phyloP scores from a whole-genome alignment of 2,797 vertebrate species.

The Chelidonichthys spinosus region DNA sequence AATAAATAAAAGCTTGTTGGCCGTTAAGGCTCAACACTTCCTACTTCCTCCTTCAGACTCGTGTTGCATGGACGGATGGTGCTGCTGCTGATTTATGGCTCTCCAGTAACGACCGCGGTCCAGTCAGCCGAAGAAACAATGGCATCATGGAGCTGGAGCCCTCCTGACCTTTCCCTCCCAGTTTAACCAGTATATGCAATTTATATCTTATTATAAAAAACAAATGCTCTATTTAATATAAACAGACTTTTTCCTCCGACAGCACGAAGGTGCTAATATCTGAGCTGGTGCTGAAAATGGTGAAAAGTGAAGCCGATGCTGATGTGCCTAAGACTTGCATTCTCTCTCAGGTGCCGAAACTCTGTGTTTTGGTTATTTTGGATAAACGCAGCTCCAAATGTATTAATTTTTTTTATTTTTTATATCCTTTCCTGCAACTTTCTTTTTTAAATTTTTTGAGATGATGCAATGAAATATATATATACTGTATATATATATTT shows the following conservation, averaged over 20 bases:
- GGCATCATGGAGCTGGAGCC: not conserved
- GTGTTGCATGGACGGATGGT: not conserved
- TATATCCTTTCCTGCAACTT: not conserved
- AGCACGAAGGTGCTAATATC: no score
- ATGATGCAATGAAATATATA: not conserved
- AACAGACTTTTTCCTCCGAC: no score
- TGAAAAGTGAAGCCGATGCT: no score
- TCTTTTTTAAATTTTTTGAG: not conserved
- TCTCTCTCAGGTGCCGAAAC: no score
- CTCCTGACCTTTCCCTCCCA: not conserved
- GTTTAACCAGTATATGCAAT: not conserved
- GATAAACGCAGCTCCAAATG: not conserved
- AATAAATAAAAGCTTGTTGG: not conserved
- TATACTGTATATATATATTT: no score
- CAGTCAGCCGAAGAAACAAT: not conserved
- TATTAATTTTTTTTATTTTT: not conserved
- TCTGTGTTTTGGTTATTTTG: not conserved
- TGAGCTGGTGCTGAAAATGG: no score
- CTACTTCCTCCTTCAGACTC: conserved; percentile 22
- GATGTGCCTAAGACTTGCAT: no score
- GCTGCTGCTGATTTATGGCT: not conserved
- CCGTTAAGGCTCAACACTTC: conserved; percentile 9
- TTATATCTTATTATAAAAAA: not conserved
- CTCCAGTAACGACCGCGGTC: not conserved
- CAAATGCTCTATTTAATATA: no score